A percentile compares a stretch with the other conserved stretches of the same genome.
Evolutionary conservation across 2,797 vertebrate genomes (phyloP).

Genomic region (Tarsius wallacei): DNA sequence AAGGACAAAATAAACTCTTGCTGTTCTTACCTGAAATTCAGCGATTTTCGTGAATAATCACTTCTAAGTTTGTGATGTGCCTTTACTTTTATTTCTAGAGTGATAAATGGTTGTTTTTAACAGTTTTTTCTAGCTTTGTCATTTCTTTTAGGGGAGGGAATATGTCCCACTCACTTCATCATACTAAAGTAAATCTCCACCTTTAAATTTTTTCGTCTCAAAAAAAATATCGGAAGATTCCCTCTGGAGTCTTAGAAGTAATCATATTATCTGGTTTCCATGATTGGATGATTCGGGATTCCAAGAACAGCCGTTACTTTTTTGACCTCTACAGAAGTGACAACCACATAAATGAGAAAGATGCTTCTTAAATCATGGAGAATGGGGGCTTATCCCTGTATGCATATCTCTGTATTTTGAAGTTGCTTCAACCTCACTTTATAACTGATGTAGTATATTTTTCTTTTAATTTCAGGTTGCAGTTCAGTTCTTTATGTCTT

Average conservation of each 20-base stretch:
- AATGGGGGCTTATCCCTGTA: neutral
- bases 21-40: slow-evolving; percentile 33
- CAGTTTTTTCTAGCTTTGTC: neutral
- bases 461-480: slow-evolving; percentile 87
- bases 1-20: neutral
- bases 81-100: slow-evolving; percentile 49
- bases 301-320: slow-evolving; percentile 37
- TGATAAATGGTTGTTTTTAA: neutral
- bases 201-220: slow-evolving; percentile 51
- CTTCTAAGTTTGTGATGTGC: neutral
- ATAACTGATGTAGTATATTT: slow-evolving; percentile 69
- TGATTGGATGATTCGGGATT: slow-evolving; percentile 39
- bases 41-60: slow-evolving; percentile 22
- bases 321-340: neutral
- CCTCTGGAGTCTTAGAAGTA: slow-evolving; percentile 34
- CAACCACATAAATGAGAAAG: slow-evolving; percentile 40
- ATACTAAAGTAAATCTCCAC: slow-evolving; percentile 36
- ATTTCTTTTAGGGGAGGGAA: neutral
- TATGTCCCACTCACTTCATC: neutral
- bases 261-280: slow-evolving; percentile 48
- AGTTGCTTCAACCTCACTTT: slow-evolving; percentile 32
- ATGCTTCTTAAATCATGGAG: neutral
- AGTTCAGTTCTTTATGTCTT: slow-evolving; percentile 92
- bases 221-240: slow-evolving; percentile 40
- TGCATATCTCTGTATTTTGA: neutral